Conservation (phyloP, 2,888 invertebrate species). For the Lasius platythorax region DNA sequence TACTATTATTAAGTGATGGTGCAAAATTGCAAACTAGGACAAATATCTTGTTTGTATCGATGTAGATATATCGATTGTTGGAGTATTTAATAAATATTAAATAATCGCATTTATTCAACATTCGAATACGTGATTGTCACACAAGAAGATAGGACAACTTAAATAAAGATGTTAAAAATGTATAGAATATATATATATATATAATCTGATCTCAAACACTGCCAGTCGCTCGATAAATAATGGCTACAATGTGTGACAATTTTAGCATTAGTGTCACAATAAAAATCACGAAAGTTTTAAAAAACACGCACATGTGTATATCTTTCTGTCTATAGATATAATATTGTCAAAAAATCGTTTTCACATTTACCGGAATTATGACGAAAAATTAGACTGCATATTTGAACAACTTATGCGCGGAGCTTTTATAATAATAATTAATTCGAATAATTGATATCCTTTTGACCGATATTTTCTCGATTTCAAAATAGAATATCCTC, state of each 20-base stretch:
- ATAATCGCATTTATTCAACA: background rate
- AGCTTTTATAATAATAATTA: conserved; percentile 16
- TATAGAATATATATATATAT: background rate
- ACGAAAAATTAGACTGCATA: conserved; percentile 2
- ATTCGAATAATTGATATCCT: background rate
- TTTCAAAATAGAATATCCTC: conserved; percentile 22
- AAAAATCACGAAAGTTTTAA: background rate
- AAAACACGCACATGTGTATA: background rate
- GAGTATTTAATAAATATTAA: background rate
- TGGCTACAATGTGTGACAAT: background rate
- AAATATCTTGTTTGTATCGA: background rate
- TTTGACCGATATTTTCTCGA: conserved; percentile 21
- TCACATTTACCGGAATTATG: background rate
- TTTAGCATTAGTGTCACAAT: background rate
- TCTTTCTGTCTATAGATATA: background rate
- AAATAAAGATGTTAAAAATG: background rate
- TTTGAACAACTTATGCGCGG: background rate
- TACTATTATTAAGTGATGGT: conserved; percentile 7
- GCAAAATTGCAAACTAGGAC: background rate
- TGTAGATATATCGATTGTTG: background rate
- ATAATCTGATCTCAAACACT: background rate
- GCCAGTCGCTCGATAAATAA: background rate
- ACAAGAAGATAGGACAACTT: background rate
- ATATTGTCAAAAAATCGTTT: background rate
- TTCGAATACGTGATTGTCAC: background rate